Conservation (phyloP, 1,140 invertebrate species). For the Drosophila kohkoa region DNA sequence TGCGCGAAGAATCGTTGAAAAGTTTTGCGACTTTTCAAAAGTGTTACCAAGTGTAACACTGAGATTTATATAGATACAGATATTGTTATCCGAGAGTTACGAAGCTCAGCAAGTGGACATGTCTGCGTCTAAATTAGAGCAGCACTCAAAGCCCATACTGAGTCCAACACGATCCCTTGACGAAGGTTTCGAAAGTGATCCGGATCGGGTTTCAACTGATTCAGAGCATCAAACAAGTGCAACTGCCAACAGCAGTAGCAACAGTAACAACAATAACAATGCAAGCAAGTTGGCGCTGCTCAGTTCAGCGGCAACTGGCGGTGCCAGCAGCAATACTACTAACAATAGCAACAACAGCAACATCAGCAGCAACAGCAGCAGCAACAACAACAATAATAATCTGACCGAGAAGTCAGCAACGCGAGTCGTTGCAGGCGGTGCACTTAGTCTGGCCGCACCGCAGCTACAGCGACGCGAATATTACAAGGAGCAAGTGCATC, state of each 20-base stretch:
- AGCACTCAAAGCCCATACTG: constrained; percentile 84
- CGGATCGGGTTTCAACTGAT: constrained; percentile 85
- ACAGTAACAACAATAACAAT: constrained; percentile 65
- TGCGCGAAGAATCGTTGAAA: constrained; percentile 23
- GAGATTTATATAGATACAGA: constrained; percentile 1
- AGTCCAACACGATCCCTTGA: constrained; percentile 85
- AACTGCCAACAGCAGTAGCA: constrained; percentile 60
- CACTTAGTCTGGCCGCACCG: constrained; percentile 62
- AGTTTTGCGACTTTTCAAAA: constrained; percentile 32
- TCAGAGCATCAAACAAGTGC: constrained; percentile 84
- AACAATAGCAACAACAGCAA: constrained; percentile 28
- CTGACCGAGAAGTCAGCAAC: constrained; percentile 48
- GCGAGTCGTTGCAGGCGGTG: constrained; percentile 35
- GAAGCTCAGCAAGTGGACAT: constrained; percentile 42
- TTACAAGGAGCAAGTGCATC: constrained; percentile 64
- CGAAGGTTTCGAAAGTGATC: constrained; percentile 85
- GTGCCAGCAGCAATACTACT: constrained; percentile 56
- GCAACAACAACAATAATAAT: constrained; percentile 37
- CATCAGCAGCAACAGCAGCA: constrained; percentile 13
- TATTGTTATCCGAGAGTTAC: constrained; percentile 17
- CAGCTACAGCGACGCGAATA: constrained; percentile 67
- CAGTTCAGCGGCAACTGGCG: constrained; percentile 80
- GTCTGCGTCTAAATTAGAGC: constrained; percentile 80
- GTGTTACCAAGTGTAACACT: constrained; percentile 51
- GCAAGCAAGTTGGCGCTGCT: constrained; percentile 81